phyloP scores from a whole-genome alignment of 92 coral and sea anemone species.

The Epizoanthus scotinus region DNA sequence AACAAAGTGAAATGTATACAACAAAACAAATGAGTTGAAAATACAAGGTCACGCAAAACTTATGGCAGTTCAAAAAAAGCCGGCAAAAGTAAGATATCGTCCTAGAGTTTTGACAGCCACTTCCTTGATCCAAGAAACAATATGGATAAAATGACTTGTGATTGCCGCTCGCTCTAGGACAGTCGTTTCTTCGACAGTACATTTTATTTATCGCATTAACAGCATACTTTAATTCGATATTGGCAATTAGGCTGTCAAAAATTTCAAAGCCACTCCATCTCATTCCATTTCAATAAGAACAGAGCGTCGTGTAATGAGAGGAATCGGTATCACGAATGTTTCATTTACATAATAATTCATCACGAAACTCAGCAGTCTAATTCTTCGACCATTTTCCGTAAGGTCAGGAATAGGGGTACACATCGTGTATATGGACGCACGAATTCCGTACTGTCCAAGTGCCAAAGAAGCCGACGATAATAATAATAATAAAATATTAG shows the following conservation, averaged over 20 bases:
- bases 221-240: not conserved
- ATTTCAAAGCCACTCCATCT: conserved; percentile 2
- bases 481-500: not conserved
- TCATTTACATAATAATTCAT: not conserved
- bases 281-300: conserved; percentile 1
- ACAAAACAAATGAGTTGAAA: not conserved
- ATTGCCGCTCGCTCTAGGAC: too few species aligned
- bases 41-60: conserved; percentile 9
- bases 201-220: not conserved
- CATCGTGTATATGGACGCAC: too few species aligned
- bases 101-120: not conserved
- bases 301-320: not conserved
- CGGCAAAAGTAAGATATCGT: not conserved
- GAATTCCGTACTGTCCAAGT: not conserved
- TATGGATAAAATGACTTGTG: too few species aligned
- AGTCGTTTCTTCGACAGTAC: too few species aligned
- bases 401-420: too few species aligned
- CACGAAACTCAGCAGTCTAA: too few species aligned
- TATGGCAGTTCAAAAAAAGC: not conserved
- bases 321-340: not conserved
- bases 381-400: too few species aligned
- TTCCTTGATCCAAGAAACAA: not conserved
- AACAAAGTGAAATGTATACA: not conserved
- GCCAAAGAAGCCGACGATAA: not conserved
- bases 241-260: conserved; percentile 10